Conservation (phyloP, 2,113 vertebrate species). For the Balaeniceps rex region DNA sequence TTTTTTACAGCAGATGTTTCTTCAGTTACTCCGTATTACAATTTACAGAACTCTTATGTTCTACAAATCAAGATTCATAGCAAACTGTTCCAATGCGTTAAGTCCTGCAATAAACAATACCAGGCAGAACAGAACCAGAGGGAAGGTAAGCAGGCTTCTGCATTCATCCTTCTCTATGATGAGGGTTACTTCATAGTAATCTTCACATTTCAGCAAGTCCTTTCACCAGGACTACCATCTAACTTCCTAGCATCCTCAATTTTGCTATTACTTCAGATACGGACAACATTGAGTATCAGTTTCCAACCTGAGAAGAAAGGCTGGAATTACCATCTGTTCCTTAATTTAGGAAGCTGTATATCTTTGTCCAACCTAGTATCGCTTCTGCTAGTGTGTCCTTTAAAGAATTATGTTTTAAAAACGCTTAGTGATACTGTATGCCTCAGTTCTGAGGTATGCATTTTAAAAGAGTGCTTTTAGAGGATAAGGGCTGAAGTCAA, state of each 20-base stretch:
- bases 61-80: slow-evolving; percentile 52
- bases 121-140: slow-evolving; percentile 32
- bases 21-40: slow-evolving; percentile 26
- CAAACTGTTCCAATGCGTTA: background rate
- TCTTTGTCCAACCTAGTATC: background rate
- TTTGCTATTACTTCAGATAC: background rate
- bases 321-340: background rate
- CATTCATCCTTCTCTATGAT: background rate
- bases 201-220: background rate
- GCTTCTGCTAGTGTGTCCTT: background rate
- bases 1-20: slow-evolving; percentile 45
- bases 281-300: background rate
- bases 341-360: background rate
- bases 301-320: background rate
- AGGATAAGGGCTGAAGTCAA: background rate
- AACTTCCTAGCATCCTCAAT: background rate
- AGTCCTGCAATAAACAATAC: slow-evolving; percentile 4
- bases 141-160: background rate
- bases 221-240: background rate
- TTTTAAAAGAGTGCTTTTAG: background rate
- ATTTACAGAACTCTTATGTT: slow-evolving; percentile 31
- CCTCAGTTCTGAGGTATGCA: background rate
- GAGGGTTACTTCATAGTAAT: background rate
- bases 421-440: background rate
- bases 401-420: background rate